phyloP scores from a whole-genome alignment of 2,888 invertebrate genomes.

The Apotomis betuletana region DNA sequence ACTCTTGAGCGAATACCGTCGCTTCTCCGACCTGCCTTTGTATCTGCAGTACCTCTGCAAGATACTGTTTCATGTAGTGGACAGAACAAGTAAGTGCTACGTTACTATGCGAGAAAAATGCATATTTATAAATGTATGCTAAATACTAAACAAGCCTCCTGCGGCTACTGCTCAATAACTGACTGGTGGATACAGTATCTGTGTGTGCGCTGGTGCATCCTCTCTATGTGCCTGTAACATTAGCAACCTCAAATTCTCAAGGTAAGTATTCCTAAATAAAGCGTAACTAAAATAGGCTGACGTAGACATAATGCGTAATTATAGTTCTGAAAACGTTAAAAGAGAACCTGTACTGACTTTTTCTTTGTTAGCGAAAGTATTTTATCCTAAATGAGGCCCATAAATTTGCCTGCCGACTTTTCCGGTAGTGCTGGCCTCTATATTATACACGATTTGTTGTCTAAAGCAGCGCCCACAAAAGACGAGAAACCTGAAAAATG shows the following conservation, averaged over 20 bases:
- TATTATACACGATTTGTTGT: background rate
- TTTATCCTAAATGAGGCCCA: background rate
- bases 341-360: background rate
- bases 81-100: slow-evolving; percentile 83
- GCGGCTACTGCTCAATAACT: too few species aligned
- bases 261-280: too few species aligned
- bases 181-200: too few species aligned
- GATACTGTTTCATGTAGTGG: slow-evolving; percentile 87
- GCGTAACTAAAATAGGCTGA: too few species aligned
- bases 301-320: too few species aligned
- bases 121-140: too few species aligned
- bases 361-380: slow-evolving; percentile 25
- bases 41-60: slow-evolving; percentile 89
- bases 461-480: slow-evolving; percentile 11
- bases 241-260: too few species aligned
- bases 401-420: background rate
- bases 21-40: slow-evolving; percentile 86
- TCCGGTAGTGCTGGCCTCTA: slow-evolving; percentile 1
- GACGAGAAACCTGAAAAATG: slow-evolving; percentile 27
- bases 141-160: too few species aligned
- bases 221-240: too few species aligned
- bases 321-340: background rate
- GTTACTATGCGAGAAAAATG: background rate
- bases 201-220: too few species aligned
- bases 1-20: slow-evolving; percentile 71